A percentile compares a stretch with the other conserved stretches of the same genome.
Evolutionary conservation across 2,797 vertebrate species (phyloP).

Genomic region (Clamator glandarius): DNA sequence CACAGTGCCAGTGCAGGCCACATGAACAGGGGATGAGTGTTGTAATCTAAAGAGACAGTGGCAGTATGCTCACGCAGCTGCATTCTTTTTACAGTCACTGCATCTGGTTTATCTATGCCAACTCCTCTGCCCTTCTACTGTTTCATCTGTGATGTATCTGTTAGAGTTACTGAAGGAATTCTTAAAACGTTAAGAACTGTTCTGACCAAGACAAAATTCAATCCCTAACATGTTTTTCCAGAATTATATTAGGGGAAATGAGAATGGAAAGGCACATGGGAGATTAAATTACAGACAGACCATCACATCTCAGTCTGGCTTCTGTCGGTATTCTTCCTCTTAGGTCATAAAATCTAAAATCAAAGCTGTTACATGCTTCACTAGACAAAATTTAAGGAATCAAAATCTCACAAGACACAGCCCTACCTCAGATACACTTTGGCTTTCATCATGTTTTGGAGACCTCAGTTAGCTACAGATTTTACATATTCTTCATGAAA

Average conservation of each 20-base stretch:
- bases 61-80: neutral
- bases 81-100: neutral
- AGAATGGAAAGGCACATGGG: neutral
- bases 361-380: neutral
- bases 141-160: neutral
- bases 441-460: neutral
- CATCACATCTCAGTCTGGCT: constrained; percentile 14
- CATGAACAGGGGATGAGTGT: neutral
- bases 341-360: constrained; percentile 22
- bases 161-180: neutral
- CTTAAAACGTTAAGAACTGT: neutral
- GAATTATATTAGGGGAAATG: neutral
- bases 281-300: constrained; percentile 36
- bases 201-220: neutral
- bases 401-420: neutral
- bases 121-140: neutral
- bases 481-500: neutral
- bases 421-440: neutral
- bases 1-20: neutral
- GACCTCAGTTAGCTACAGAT: neutral
- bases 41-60: neutral
- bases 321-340: neutral
- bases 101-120: neutral
- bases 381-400: neutral
- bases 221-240: neutral